phyloP scores from a whole-genome alignment of 2,888 invertebrate genomes.

The Phyllotreta striolata region DNA sequence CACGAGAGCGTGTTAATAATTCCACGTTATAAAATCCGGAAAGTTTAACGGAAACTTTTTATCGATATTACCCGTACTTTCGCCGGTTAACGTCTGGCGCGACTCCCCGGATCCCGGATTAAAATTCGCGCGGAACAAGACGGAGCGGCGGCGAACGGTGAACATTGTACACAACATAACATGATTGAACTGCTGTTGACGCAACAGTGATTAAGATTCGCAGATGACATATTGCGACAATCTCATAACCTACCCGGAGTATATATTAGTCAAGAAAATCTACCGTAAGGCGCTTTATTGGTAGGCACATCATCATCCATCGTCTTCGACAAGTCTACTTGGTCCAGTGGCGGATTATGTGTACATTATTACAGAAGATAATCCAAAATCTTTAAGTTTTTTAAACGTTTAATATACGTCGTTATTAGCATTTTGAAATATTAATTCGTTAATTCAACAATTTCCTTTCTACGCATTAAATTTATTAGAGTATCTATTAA shows the following conservation, averaged over 20 bases:
- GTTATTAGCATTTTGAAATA: no score
- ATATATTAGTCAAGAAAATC: slow-evolving; percentile 40
- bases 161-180: slow-evolving; percentile 22
- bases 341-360: slow-evolving; percentile 13
- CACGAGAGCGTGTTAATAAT: neutral
- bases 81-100: no score
- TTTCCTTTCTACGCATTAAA: no score
- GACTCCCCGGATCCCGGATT: slow-evolving; percentile 2
- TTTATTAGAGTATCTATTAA: no score
- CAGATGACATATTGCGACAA: slow-evolving; percentile 54
- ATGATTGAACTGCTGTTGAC: slow-evolving; percentile 39
- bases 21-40: slow-evolving; percentile 2
- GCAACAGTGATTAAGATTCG: slow-evolving; percentile 52
- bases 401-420: neutral
- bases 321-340: slow-evolving; percentile 25
- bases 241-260: slow-evolving; percentile 52
- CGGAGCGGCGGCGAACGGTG: slow-evolving; percentile 8
- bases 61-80: no score
- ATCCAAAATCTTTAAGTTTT: neutral
- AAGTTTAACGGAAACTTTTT: no score
- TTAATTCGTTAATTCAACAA: no score
- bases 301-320: slow-evolving; percentile 25
- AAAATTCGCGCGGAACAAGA: slow-evolving; percentile 13
- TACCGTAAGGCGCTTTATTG: slow-evolving; percentile 30
- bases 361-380: neutral